Conservation (phyloP, 1,140 invertebrate species). For the Conus ventricosus region DNA sequence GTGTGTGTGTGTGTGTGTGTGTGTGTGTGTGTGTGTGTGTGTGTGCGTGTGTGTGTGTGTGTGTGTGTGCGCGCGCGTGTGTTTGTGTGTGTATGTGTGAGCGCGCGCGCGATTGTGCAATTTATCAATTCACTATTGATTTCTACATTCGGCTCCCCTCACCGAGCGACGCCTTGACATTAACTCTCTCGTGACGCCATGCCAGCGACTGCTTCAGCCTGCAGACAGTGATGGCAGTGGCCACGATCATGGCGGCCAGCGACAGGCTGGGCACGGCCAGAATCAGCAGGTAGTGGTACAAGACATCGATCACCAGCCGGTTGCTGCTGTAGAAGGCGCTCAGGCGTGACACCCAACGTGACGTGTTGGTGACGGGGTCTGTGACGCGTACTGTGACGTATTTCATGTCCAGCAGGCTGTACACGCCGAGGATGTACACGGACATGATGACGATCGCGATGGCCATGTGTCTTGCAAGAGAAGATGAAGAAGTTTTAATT, state of each 20-base stretch:
- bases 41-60: too few species aligned
- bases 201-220: not conserved
- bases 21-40: too few species aligned
- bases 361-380: not conserved
- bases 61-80: too few species aligned
- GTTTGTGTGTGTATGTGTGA: too few species aligned
- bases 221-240: conserved; percentile 5
- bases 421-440: conserved; percentile 23
- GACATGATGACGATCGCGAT: conserved; percentile 2
- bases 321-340: conserved; percentile 15
- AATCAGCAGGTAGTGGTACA: conserved; percentile 30
- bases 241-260: conserved; percentile 8
- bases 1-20: too few species aligned
- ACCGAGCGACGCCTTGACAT: not conserved
- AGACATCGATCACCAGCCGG: conserved; percentile 22
- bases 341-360: conserved; percentile 18
- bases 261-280: conserved; percentile 22
- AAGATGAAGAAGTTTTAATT: too few species aligned
- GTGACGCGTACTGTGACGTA: not conserved
- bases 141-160: too few species aligned
- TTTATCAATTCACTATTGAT: too few species aligned
- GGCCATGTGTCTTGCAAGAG: conserved; percentile 6
- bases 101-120: too few species aligned
- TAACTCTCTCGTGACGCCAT: conserved; percentile 5
- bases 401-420: conserved; percentile 30